A percentile compares a stretch with the other conserved stretches of the same genome.
Evolutionary conservation across 2,113 vertebrate genomes (phyloP).

Genomic region (Ctenodactylus gundi): DNA sequence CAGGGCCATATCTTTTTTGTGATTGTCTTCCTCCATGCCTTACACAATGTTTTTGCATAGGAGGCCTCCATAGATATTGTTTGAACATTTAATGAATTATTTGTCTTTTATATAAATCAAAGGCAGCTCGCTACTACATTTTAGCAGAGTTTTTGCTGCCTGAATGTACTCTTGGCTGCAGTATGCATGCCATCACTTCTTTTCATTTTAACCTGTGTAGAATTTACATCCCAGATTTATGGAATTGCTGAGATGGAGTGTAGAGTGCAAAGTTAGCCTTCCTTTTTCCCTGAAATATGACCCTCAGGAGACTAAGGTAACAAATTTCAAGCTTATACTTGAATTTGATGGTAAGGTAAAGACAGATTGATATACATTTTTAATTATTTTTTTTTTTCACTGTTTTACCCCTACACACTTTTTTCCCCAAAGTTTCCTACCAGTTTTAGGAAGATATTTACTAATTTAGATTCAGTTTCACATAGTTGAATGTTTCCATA

Average conservation of each 20-base stretch:
- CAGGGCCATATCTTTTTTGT: not conserved
- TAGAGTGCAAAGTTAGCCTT: not conserved
- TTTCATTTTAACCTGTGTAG: conserved; percentile 27
- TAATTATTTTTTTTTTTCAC: not conserved
- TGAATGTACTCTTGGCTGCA: not conserved
- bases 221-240: conserved; percentile 2
- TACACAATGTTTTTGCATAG: not conserved
- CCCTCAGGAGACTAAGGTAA: not conserved
- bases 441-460: not conserved
- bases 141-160: not conserved
- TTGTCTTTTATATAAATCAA: not conserved
- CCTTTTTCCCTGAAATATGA: not conserved
- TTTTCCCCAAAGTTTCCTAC: conserved; percentile 5
- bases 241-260: not conserved
- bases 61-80: not conserved
- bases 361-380: conserved; percentile 9
- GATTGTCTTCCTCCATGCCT: not conserved
- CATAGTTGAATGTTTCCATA: not conserved
- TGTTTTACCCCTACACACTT: not conserved
- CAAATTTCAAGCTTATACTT: conserved; percentile 19
- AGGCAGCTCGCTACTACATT: not conserved
- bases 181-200: not conserved
- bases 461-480: not conserved
- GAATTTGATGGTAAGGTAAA: not conserved
- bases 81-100: not conserved